Evolutionary conservation across 2,113 vertebrate genomes (phyloP), one percentile per base, ranked within the genome.

Genomic region (Ptilonorhynchus violaceus): DNA sequence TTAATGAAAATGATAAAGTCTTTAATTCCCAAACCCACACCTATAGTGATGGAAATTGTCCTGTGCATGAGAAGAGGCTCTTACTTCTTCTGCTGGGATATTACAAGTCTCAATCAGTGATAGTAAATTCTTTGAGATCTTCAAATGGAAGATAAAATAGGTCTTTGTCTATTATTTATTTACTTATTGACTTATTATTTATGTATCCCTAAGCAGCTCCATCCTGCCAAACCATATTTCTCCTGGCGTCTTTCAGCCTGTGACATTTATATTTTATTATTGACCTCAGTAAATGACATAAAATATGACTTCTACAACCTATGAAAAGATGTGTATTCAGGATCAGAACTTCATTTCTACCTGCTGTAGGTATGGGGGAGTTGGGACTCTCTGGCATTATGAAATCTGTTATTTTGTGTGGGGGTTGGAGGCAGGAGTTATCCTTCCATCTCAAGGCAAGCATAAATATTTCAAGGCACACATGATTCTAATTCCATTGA

Each of bases 381-480:
- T 49, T 64, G 73, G 73, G 66, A 69, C 85, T 74, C 88, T 56
- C 50, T 35, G 81, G 62, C 6, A 2, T 77, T 81, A 96, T 95
- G 95, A 91, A 93, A 95, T 79, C 67, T 81, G 80, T 64, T 85
- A 88, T 89, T 90, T 85, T 10, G 60, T 2, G 77, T 1, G 55
- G 47, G 49, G 73, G 80, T 5, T 81, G 68, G 56, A 92, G 69
- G 84, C 87, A 95, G 91, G 88, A 94, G 94, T 95, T 94, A 74
- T 79, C 91, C 88, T 88, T 95, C 93, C 86, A 93, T 96, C 92
- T 96, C 92, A 79, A 96, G 88, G 93, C 96, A 66, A 91, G 86
- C 92, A 96, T 97, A 95, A 97, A 97, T 97, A 97, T 95, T 97
- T 97, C 93, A 97, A 76, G 84, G 96, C 91, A 93, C 96, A 97